Conservation (phyloP, 1,140 invertebrate species). For the Lethocerus indicus region DNA sequence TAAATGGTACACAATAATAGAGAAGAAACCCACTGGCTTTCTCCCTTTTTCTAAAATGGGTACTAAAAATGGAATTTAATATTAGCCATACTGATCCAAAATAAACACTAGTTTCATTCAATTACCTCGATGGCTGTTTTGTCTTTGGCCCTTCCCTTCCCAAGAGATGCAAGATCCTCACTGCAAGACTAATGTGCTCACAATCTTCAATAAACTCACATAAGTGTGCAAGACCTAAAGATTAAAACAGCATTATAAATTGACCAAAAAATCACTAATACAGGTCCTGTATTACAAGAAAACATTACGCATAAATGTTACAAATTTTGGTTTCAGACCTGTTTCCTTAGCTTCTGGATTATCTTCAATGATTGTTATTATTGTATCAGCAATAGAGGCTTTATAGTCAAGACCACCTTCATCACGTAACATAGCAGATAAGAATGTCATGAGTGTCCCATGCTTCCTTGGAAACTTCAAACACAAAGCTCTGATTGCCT, state of each 20-base stretch:
- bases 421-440: conserved; percentile 90
- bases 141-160: conserved; percentile 93
- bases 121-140: conserved; percentile 64
- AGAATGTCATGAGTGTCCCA: conserved; percentile 85
- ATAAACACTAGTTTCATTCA: no score
- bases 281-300: neutral
- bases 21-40: no score
- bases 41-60: no score
- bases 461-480: conserved; percentile 97
- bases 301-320: neutral
- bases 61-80: no score
- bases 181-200: conserved; percentile 93
- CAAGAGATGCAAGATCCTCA: conserved; percentile 89
- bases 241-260: conserved; percentile 3
- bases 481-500: conserved; percentile 58
- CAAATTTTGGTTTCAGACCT: conserved; percentile 27
- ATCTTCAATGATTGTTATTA: conserved; percentile 95
- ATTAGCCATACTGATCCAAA: no score
- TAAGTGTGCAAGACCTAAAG: conserved; percentile 69
- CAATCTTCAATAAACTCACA: conserved; percentile 99
- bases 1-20: no score
- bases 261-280: neutral
- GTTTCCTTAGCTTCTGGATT: conserved; percentile 91
- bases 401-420: conserved; percentile 98
- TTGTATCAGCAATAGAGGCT: conserved; percentile 94